Evolutionary conservation across 1,140 invertebrate genomes (phyloP).

Genomic region (Megathymus violae): DNA sequence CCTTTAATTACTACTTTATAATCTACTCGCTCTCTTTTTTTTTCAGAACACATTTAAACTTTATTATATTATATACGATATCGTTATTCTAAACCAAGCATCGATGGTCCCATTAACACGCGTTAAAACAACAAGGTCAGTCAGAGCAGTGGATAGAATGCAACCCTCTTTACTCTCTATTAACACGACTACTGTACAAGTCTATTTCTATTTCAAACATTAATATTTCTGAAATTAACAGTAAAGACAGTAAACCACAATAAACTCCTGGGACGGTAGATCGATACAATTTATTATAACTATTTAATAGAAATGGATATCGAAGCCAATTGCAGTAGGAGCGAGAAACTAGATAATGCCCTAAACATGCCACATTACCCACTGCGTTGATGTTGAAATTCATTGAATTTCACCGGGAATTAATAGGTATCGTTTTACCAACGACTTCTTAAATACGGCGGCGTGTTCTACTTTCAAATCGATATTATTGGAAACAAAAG

Average conservation of each 20-base stretch:
- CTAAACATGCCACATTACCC: constrained; percentile 29
- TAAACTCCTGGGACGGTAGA: constrained; percentile 30
- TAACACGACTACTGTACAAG: constrained; percentile 2
- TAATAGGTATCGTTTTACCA: constrained; percentile 24
- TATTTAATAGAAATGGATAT: constrained; percentile 48
- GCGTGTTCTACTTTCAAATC: constrained; percentile 29
- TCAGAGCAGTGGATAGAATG: background rate
- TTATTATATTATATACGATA: too few relatives aligned
- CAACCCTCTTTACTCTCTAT: constrained; percentile 1
- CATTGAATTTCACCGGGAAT: constrained; percentile 31
- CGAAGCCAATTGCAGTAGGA: constrained; percentile 46
- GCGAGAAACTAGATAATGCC: constrained; percentile 42
- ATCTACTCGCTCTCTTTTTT: too few relatives aligned
- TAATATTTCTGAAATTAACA: constrained; percentile 26
- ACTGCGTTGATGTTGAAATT: constrained; percentile 27
- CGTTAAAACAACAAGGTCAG: background rate
- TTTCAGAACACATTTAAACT: too few relatives aligned
- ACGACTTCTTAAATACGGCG: constrained; percentile 25
- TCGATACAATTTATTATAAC: constrained; percentile 37
- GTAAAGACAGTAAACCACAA: constrained; percentile 32
- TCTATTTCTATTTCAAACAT: constrained; percentile 1
- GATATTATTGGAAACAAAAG: constrained; percentile 26
- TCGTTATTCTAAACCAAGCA: too few relatives aligned
- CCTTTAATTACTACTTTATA: too few relatives aligned
- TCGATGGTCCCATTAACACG: background rate